These are phyloP conservation scores for Diplosoma virens DNA, from an alignment of 23 tunicate genomes.

Conservation along the genomic window DNA sequence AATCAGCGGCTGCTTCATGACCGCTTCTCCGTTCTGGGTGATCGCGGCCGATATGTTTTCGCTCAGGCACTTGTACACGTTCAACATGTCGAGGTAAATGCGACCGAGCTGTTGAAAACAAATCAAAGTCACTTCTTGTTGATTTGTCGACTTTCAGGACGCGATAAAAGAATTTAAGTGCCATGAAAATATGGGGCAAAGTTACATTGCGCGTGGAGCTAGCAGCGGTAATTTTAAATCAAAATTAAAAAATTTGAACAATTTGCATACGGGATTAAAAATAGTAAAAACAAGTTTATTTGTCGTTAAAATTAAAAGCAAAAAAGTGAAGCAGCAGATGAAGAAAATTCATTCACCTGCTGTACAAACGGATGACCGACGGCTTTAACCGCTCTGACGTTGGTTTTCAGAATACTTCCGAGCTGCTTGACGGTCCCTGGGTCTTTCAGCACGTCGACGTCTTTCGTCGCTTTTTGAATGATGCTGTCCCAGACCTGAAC, in stretches of 20 bases:
- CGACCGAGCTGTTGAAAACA: conserved; percentile 95
- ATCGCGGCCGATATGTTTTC: conserved; percentile 98
- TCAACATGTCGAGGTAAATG: conserved; percentile 98
- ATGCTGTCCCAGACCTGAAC: conserved; percentile 90
- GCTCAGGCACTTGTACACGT: conserved; percentile 96
- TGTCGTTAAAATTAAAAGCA: no score
- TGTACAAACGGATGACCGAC: conserved; percentile 91
- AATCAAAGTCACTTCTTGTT: no score
- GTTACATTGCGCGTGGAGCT: no score
- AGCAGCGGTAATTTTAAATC: no score
- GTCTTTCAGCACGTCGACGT: conserved; percentile 89
- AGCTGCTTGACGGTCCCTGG: conserved; percentile 91
- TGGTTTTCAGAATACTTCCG: conserved; percentile 91
- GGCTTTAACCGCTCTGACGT: conserved; percentile 92
- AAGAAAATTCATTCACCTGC: conserved; percentile 55
- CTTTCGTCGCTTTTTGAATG: conserved; percentile 89
- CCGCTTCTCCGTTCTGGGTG: conserved; percentile 81
- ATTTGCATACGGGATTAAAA: no score
- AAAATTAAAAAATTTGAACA: no score
- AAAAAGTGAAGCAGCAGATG: no score
- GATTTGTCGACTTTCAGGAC: no score
- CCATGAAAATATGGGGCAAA: no score
- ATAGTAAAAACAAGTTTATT: no score
- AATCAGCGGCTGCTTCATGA: conserved; percentile 93
- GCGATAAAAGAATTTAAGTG: no score